Evolutionary conservation across 37 sponge, comb jelly and placozoan genomes (phyloP), one percentile per base, ranked within the genome.

Genomic region (Amphimedon queenslandica): DNA sequence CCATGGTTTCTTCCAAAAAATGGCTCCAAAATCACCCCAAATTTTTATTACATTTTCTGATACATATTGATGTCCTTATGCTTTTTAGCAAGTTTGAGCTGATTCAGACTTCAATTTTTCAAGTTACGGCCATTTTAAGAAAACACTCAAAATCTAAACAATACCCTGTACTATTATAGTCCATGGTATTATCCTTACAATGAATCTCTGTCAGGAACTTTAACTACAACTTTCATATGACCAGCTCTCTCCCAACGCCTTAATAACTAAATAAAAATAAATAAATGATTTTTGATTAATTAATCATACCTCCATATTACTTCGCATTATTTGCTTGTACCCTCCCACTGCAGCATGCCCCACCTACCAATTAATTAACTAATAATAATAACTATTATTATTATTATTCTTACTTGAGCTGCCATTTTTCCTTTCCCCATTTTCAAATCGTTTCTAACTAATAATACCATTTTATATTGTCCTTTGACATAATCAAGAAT

Each of bases 401-500:
- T 30, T n/a, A n/a, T n/a, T 0, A 2, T 1, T 34, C 66, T 51
- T 24, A 84, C 90, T 85, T 96, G 96, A 34, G 96, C 96, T 4
- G 86, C 90, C 0, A 89, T 72, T 70, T 96, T 93, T 16, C 99
- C 99, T 63, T 98, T 98, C n/a, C 96, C 93, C 99, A 98, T 98
- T 73, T 92, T 92, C 37, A 98, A 80, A 65, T 98, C 99, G 58
- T 81, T 85, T 37, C 99, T 61, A 1, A 98, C 93, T 27, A 94
- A 96, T 38, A 98, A 77, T 41, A 98, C 84, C 96, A 98, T 89
- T 76, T 98, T 98, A 61, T 84, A 86, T 24, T 92, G 90, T 0
- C 70, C 92, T 29, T 40, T 41, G 24, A 63, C 84, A 64, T 40
- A 36, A 5, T 53, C 51, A 11, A n/a, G 5, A 60, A n/a, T 60